Evolutionary conservation across 1,140 invertebrate species (phyloP).

Genomic region (Physella acuta): DNA sequence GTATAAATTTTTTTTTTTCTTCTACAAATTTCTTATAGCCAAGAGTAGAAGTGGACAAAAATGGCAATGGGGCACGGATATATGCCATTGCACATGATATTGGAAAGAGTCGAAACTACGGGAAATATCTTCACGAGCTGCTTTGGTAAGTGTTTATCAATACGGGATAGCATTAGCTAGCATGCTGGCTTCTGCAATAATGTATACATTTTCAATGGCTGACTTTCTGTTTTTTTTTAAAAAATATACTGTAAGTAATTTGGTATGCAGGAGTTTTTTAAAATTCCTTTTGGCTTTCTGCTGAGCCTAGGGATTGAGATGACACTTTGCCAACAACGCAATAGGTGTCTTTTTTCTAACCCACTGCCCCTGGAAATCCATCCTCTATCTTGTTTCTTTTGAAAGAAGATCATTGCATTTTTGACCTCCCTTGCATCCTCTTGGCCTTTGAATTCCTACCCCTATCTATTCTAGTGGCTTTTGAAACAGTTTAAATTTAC

Average conservation of each 20-base stretch:
- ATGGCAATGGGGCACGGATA: constrained; percentile 64
- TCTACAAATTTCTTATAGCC: constrained; percentile 50
- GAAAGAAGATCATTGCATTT: no score
- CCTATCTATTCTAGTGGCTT: no score
- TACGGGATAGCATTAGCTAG: background rate
- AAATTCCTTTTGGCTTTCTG: background rate
- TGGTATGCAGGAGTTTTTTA: background rate
- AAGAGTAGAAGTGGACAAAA: constrained; percentile 62
- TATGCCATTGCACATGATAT: constrained; percentile 63
- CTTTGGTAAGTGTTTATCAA: constrained; percentile 60
- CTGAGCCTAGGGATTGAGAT: background rate
- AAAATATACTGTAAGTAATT: background rate
- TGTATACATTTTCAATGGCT: background rate
- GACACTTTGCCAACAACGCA: no score
- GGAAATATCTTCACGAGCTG: constrained; percentile 61
- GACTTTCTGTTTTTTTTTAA: background rate
- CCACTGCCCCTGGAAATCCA: no score
- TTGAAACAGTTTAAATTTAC: no score
- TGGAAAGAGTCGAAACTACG: constrained; percentile 53
- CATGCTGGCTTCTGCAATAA: background rate
- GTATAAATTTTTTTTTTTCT: background rate
- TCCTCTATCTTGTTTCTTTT: no score
- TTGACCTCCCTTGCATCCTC: no score
- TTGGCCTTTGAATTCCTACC: no score
- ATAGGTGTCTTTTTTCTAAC: no score